Percentiles rank a stretch among this genome's conserved stretches.
Conservation (phyloP, 2,113 vertebrate species). For the Agelaius tricolor region DNA sequence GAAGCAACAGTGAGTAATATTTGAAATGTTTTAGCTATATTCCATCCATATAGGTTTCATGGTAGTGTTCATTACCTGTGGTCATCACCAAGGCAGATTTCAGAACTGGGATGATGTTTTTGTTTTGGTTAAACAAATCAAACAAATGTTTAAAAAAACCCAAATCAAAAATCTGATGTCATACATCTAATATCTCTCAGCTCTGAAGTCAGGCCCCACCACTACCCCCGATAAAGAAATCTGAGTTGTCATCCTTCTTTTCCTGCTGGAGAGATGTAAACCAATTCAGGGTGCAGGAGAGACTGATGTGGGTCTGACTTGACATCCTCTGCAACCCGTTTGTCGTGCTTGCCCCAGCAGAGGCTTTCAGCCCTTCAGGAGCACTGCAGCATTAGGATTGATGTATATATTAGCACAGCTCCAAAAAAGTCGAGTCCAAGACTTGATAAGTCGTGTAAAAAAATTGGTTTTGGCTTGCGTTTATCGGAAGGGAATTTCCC, state of each 20-base stretch:
- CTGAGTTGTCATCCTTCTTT: background rate
- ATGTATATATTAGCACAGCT: background rate
- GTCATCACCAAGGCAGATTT: background rate
- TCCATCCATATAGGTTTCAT: background rate
- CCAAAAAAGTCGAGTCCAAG: background rate
- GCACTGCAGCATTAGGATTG: background rate
- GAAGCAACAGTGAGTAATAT: background rate
- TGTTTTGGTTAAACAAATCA: background rate
- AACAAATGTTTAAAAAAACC: background rate
- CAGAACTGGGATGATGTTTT: background rate
- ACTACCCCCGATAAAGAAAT: background rate
- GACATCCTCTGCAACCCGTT: background rate
- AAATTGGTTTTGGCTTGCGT: background rate
- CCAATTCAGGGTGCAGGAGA: background rate
- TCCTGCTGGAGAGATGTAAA: background rate
- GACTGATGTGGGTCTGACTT: background rate
- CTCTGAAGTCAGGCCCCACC: background rate
- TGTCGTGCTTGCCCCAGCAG: background rate
- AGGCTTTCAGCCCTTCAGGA: background rate
- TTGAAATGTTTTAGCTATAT: background rate
- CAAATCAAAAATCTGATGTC: background rate
- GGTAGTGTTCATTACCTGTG: background rate
- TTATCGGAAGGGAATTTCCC: slow-evolving; percentile 40
- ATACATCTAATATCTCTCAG: background rate
- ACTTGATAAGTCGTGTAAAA: background rate